phyloP scores from a whole-genome alignment of 2,888 invertebrate genomes.

The Gymnosoma rotundatum region DNA sequence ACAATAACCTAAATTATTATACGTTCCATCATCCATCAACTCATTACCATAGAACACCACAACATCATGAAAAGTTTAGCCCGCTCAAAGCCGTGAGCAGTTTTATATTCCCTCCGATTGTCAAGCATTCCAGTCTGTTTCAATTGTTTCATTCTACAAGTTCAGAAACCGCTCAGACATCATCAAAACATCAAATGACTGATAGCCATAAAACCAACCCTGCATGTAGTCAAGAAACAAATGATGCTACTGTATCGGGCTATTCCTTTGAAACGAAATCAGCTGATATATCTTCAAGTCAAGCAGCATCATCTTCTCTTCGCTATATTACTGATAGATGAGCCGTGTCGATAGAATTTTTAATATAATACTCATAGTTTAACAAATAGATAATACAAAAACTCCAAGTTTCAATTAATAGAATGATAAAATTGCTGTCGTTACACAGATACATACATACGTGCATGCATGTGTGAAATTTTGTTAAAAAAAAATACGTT shows the following conservation, averaged over 20 bases:
- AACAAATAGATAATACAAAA: background rate
- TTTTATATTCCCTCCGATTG: conserved; percentile 80
- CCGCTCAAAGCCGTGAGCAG: conserved; percentile 82
- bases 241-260: conserved; percentile 13
- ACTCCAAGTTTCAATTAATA: too few species aligned
- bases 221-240: conserved; percentile 16
- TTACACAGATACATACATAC: too few species aligned
- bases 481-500: too few species aligned
- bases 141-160: conserved; percentile 78
- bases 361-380: conserved; percentile 64
- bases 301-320: conserved; percentile 9
- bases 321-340: conserved; percentile 48
- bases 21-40: conserved; percentile 62
- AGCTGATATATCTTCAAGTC: conserved; percentile 22
- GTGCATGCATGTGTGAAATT: too few species aligned
- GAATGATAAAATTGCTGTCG: too few species aligned
- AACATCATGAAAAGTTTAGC: conserved; percentile 80
- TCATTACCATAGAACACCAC: conserved; percentile 56
- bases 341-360: conserved; percentile 39
- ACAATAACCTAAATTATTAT: conserved; percentile 66
- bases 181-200: conserved; percentile 26
- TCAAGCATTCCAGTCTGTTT: conserved; percentile 81
- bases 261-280: conserved; percentile 29
- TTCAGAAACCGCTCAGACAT: conserved; percentile 40
- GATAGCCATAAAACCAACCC: conserved; percentile 27